Base-by-base conservation (phyloP, 1,140 invertebrate species). In the Leguminivora glycinivorella region DNA sequence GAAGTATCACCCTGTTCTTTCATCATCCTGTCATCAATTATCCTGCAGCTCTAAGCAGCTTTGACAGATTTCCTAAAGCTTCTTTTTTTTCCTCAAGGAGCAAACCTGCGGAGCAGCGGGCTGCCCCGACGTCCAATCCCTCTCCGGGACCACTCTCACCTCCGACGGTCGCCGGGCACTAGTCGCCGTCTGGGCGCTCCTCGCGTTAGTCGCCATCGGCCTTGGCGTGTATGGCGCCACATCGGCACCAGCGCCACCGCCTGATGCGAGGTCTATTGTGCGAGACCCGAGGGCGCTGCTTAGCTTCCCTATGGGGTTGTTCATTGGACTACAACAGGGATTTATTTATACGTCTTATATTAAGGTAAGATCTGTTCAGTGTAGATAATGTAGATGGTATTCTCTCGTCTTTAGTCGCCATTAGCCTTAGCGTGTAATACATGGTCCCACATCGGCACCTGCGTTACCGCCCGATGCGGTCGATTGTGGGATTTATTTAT, bases 291-390 rank as follows among this genome's bases (percentile, higher is more conserved):
- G 94, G 52, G 83, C 95, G 12, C 91, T 94, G 73, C 86, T 95
- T 19, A 93, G 93, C 1, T 93, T 93, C 0, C 95, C 95, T 0
- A 92, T 95, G 73, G 94, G 94, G 0, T 83, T 95, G 10, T 96
- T 95, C 76, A 95, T 95, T 69, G 95, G 95, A 26, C 84, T 95
- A 43, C 95, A 95, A 82, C 95, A 95, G 83, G 95, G 94, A 72
- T 95, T 96, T 80, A 95, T 96, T 81, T 95, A 94, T 77, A 93
- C 95, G 4, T 95, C 95, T 76, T 95, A 95, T 83, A 93, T 94
- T 72, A 95, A 95, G 92, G 95, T 95, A 78, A 83, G 72, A 14
- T 25, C 1, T 14, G 10, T 29, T 26, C 12, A 2, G 34, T 43
- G 38, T 40, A 43, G n/a, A n/a, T 34, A 34, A 68, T 80, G 4